These are phyloP conservation scores for Tachycineta bicolor DNA, from an alignment of 2,113 vertebrate genomes.

Conservation along the genomic window DNA sequence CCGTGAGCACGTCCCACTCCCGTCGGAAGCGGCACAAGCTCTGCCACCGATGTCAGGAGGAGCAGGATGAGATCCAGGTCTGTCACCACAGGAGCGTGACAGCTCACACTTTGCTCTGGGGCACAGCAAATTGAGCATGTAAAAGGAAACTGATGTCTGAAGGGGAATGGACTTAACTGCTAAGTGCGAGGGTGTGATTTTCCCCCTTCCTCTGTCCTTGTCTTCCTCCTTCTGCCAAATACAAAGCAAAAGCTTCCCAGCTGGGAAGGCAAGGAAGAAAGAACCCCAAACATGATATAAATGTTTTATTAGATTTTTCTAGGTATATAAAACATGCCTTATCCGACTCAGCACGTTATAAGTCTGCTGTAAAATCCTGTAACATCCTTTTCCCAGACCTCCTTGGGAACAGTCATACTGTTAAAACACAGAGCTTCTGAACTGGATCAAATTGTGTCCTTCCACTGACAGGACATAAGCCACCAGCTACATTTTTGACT, in stretches of 20 bases:
- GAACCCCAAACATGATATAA: not conserved
- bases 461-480: not conserved
- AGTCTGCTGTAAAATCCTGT: not conserved
- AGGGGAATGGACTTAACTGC: not conserved
- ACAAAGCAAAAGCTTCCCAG: not conserved
- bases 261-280: not conserved
- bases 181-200: not conserved
- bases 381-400: not conserved
- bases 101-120: not conserved
- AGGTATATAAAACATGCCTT: not conserved
- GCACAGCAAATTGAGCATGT: not conserved
- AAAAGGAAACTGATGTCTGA: not conserved
- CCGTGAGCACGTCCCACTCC: accelerated
- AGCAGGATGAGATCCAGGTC: not conserved
- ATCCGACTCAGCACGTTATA: not conserved
- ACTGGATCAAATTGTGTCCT: not conserved
- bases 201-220: not conserved
- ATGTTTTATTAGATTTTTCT: not conserved
- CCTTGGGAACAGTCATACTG: not conserved
- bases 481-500: not conserved
- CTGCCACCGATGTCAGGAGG: not conserved
- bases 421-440: not conserved
- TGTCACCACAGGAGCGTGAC: not conserved
- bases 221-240: not conserved
- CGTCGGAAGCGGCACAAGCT: not conserved